Conservation (phyloP, 2,888 invertebrate species). For the Dryomyza anilis region DNA sequence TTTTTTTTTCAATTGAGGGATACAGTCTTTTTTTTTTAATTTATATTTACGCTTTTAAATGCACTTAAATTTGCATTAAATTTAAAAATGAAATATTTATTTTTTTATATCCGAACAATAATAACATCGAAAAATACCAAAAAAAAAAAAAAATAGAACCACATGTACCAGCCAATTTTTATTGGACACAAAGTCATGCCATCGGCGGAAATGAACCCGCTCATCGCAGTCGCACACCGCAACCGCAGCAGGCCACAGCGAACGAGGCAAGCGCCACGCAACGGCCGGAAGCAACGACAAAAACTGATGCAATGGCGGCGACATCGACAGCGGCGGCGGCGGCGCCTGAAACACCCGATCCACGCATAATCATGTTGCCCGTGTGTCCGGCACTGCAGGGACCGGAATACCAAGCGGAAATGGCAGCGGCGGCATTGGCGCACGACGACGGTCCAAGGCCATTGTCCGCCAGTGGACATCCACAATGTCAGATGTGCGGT, state of each 20-base stretch:
- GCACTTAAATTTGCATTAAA: background rate
- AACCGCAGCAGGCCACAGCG: conserved; percentile 65
- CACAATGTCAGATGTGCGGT: conserved; percentile 59
- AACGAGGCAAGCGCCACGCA: conserved; percentile 64
- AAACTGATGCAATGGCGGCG: conserved; percentile 44
- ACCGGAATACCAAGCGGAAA: conserved; percentile 54
- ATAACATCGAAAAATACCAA: background rate
- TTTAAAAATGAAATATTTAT: conserved; percentile 14
- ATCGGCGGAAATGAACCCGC: conserved; percentile 64
- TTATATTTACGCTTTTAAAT: background rate
- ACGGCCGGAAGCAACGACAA: conserved; percentile 63
- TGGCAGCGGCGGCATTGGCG: conserved; percentile 52
- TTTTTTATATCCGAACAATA: background rate
- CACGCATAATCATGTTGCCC: conserved; percentile 56
- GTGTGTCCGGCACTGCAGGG: conserved; percentile 57
- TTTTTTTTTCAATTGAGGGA: background rate
- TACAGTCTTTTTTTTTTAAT: too few species aligned
- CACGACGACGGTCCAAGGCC: conserved; percentile 48
- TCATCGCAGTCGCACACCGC: conserved; percentile 62
- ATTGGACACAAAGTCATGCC: conserved; percentile 78
- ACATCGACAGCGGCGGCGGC: conserved; percentile 30
- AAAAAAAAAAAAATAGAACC: conserved; percentile 45
- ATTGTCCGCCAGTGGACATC: conserved; percentile 56
- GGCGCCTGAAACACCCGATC: conserved; percentile 44
- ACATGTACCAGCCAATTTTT: conserved; percentile 64